phyloP scores from a whole-genome alignment of 1,140 invertebrate genomes.

The Gryllus bimaculatus region DNA sequence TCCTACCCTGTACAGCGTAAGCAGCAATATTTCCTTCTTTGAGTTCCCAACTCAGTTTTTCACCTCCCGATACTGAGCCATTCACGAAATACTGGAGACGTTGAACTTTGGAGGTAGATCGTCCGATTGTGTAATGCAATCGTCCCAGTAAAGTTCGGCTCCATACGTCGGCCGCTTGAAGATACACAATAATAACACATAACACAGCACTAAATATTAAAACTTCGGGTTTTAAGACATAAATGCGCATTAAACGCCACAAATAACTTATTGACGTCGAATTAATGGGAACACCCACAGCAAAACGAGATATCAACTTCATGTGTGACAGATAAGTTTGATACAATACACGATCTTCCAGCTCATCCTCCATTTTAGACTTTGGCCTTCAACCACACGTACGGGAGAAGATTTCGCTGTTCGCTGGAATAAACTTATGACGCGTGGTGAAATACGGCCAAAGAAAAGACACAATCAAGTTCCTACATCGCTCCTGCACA shows the following conservation, averaged over 20 bases:
- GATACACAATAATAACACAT: constrained; percentile 37
- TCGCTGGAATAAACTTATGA: background rate
- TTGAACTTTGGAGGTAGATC: constrained; percentile 36
- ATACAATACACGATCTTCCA: constrained; percentile 75
- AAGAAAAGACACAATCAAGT: background rate
- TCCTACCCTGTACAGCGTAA: constrained; percentile 79
- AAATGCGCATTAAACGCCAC: constrained; percentile 61
- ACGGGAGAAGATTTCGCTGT: background rate
- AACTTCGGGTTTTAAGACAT: constrained; percentile 66
- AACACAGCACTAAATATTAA: constrained; percentile 20
- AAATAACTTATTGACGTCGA: constrained; percentile 45
- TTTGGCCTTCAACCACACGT: background rate
- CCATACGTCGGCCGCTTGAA: constrained; percentile 70
- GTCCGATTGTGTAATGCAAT: constrained; percentile 55
- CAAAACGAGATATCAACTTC: constrained; percentile 69
- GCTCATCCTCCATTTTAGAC: constrained; percentile 70
- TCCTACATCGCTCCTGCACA: too few relatives aligned
- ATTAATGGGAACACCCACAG: constrained; percentile 59
- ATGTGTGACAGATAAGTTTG: constrained; percentile 73
- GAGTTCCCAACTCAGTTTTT: constrained; percentile 67
- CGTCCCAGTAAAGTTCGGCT: constrained; percentile 60
- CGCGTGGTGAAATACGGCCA: background rate
- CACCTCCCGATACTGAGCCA: constrained; percentile 31
- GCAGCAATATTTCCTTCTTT: constrained; percentile 63
- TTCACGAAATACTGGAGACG: constrained; percentile 23